These are phyloP conservation scores for Notamacropus eugenii DNA, from an alignment of 2,797 vertebrate genomes.

Conservation along the genomic window DNA sequence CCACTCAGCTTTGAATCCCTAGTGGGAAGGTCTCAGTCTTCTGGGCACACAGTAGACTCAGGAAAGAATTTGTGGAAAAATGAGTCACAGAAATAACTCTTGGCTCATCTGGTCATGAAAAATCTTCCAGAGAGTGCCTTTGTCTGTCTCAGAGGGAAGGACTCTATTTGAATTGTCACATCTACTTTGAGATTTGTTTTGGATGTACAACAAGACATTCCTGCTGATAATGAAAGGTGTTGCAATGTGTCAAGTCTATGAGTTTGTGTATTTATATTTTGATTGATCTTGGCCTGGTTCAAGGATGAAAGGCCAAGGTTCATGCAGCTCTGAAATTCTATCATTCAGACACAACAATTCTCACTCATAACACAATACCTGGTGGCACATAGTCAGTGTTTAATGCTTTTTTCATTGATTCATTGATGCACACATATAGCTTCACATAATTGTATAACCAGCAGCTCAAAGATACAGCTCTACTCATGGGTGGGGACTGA, in stretches of 20 bases:
- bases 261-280: neutral
- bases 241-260: neutral
- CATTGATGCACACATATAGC: neutral
- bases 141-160: neutral
- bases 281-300: neutral
- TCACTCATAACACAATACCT: neutral
- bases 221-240: neutral
- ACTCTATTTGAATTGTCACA: neutral
- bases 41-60: neutral
- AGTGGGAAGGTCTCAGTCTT: neutral
- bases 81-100: neutral
- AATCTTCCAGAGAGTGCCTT: neutral
- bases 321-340: neutral
- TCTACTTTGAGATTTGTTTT: neutral
- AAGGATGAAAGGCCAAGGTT: too few relatives aligned
- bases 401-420: neutral
- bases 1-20: neutral
- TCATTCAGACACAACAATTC: neutral
- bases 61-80: neutral
- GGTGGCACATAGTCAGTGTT: neutral
- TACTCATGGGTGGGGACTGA: neutral
- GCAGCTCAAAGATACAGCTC: neutral
- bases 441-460: neutral
- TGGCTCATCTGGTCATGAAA: neutral
- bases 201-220: neutral